Percentiles rank a stretch among this genome's conserved stretches.
Evolutionary conservation across 2,797 vertebrate genomes (phyloP).

Genomic region (Hydrophis major): DNA sequence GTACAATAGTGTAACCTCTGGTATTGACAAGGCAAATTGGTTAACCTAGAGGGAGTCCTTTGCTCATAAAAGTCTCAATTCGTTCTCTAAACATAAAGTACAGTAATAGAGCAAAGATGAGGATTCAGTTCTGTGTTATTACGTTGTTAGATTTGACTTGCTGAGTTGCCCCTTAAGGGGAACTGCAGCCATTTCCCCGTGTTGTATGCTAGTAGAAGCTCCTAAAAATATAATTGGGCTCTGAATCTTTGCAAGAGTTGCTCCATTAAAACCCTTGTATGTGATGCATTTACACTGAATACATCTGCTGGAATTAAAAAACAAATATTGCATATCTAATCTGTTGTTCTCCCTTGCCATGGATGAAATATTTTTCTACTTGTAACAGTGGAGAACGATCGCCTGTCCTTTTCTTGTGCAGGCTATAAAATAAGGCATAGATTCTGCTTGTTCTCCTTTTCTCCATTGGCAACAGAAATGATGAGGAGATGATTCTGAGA

Average conservation of each 20-base stretch:
- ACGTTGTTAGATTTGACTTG: slow-evolving; percentile 27
- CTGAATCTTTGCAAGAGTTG: slow-evolving; percentile 41
- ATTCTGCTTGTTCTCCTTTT: neutral
- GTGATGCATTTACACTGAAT: neutral
- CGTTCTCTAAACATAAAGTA: neutral
- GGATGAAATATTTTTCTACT: slow-evolving; percentile 48
- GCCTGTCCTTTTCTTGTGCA: neutral
- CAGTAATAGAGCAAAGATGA: neutral
- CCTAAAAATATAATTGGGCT: slow-evolving; percentile 34
- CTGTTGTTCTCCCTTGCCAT: slow-evolving; percentile 47
- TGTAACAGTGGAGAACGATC: slow-evolving; percentile 55
- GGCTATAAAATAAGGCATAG: slow-evolving; percentile 11
- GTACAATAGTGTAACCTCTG: neutral
- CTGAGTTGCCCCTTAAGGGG: accelerated
- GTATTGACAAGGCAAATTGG: neutral
- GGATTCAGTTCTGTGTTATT: slow-evolving; percentile 16
- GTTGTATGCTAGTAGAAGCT: neutral
- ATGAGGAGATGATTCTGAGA: neutral
- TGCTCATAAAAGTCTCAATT: neutral
- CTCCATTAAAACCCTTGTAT: accelerated
- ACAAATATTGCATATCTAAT: slow-evolving; percentile 48
- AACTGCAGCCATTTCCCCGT: neutral
- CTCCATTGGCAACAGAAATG: neutral
- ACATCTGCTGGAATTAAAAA: slow-evolving; percentile 49
- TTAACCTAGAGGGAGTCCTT: neutral